Conservation (phyloP, 2,113 vertebrate genomes). For the Centropus bengalensis region DNA sequence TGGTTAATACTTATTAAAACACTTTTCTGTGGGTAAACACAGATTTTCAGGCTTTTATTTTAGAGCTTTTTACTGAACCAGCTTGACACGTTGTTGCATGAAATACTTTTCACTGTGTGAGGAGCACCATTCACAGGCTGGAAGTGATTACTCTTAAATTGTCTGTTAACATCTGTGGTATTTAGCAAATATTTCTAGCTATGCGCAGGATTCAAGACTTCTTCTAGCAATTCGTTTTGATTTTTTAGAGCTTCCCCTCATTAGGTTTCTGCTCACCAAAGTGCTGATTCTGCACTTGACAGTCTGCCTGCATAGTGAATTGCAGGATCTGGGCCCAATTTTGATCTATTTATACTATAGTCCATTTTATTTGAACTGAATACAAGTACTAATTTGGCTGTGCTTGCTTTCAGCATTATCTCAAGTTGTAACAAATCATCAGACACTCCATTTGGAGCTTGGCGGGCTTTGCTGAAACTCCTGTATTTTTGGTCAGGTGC, state of each 20-base stretch:
- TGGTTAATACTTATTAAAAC: not conserved
- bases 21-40: not conserved
- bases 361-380: conserved; percentile 52
- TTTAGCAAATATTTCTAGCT: conserved; percentile 27
- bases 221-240: not conserved
- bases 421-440: conserved; percentile 56
- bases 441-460: conserved; percentile 54
- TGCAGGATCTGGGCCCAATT: conserved; percentile 57
- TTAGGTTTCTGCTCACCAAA: conserved; percentile 46
- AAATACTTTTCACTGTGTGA: not conserved
- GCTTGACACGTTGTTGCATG: conserved; percentile 19
- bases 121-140: not conserved
- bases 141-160: not conserved
- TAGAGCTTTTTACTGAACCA: not conserved
- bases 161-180: not conserved
- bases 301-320: conserved; percentile 50
- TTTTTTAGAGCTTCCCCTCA: conserved; percentile 28
- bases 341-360: conserved; percentile 65
- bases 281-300: conserved; percentile 64
- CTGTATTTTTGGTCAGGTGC: conserved; percentile 17
- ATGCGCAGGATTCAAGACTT: not conserved
- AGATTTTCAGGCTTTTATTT: not conserved
- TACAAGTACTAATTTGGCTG: conserved; percentile 43
- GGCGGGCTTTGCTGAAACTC: conserved; percentile 19
- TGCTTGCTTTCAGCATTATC: conserved; percentile 12